phyloP scores from a whole-genome alignment of 2,888 invertebrate genomes.

The Tanytarsus gracilentus region DNA sequence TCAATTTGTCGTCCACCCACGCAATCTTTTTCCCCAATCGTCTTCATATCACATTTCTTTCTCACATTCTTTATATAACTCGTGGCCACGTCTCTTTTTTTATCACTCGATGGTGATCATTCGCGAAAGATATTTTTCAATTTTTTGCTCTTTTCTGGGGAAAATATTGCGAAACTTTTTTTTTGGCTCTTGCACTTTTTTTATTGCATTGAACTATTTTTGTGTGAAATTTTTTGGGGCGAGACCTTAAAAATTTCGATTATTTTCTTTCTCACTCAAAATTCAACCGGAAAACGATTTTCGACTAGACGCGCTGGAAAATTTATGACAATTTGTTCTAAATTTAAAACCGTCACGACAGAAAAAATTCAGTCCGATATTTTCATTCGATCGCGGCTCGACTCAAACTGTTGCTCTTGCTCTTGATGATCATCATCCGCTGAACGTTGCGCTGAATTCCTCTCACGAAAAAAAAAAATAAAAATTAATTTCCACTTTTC shows the following conservation, averaged over 20 bases:
- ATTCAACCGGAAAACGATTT: neutral
- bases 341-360: neutral
- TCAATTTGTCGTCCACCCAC: neutral
- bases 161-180: too few relatives aligned
- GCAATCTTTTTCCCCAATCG: neutral
- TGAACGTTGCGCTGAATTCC: neutral
- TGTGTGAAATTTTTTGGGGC: too few relatives aligned
- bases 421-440: neutral
- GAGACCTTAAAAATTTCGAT: too few relatives aligned
- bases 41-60: too few relatives aligned
- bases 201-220: too few relatives aligned
- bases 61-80: too few relatives aligned
- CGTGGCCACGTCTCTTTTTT: too few relatives aligned
- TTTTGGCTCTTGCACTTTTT: too few relatives aligned
- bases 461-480: neutral
- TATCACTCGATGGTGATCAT: too few relatives aligned
- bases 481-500: too few relatives aligned
- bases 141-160: too few relatives aligned
- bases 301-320: conserved; percentile 6
- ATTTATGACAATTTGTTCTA: conserved; percentile 5
- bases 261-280: neutral
- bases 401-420: neutral
- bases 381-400: conserved; percentile 8
- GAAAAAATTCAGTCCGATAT: neutral
- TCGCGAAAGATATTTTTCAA: too few relatives aligned